phyloP scores from a whole-genome alignment of 1,140 invertebrate species.

The Gryllus bimaculatus region DNA sequence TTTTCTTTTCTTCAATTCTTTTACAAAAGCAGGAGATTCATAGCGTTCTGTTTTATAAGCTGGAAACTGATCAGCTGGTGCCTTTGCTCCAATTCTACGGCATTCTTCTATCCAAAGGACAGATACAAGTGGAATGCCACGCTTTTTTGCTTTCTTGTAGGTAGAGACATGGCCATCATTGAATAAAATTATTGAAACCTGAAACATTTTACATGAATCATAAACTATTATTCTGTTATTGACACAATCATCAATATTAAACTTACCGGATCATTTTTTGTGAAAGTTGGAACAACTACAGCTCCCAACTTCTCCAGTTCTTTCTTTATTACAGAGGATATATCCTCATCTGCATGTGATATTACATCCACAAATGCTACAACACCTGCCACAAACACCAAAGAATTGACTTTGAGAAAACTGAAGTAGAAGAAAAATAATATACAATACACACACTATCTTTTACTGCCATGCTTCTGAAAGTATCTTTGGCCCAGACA shows the following conservation, averaged over 20 bases:
- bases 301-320: constrained; percentile 41
- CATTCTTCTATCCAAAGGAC: constrained; percentile 41
- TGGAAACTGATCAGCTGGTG: constrained; percentile 32
- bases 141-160: constrained; percentile 35
- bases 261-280: constrained; percentile 7
- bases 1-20: constrained; percentile 11
- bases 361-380: constrained; percentile 42
- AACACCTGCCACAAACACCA: constrained; percentile 29
- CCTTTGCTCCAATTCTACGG: constrained; percentile 32
- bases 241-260: no score
- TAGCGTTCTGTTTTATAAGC: constrained; percentile 35
- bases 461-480: neutral
- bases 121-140: constrained; percentile 36
- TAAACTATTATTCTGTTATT: neutral
- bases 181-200: constrained; percentile 45
- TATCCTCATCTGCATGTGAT: constrained; percentile 35
- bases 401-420: neutral
- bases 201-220: neutral
- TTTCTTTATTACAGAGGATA: constrained; percentile 37
- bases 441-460: neutral
- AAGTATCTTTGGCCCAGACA: neutral
- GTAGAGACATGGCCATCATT: constrained; percentile 35
- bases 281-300: constrained; percentile 28
- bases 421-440: neutral
- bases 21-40: constrained; percentile 29